These are phyloP conservation scores for Lypha dubia DNA, from an alignment of 2,888 invertebrate genomes.

Conservation along the genomic window DNA sequence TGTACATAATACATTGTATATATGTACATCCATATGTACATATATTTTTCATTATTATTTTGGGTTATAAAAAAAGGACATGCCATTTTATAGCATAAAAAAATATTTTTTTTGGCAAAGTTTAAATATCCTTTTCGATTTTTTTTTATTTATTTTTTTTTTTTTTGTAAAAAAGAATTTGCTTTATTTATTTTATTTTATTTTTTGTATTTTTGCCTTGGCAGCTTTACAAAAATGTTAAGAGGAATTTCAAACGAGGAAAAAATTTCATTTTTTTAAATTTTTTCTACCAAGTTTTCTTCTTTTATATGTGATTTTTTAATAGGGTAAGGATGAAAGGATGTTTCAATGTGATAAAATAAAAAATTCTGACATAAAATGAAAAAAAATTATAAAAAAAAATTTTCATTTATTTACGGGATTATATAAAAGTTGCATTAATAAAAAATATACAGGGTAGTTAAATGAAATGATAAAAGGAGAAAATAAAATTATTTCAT, in stretches of 20 bases:
- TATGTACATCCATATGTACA: background rate
- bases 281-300: conserved; percentile 48
- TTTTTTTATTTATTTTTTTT: conserved; percentile 21
- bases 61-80: conserved; percentile 66
- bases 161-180: conserved; percentile 54
- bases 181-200: conserved; percentile 20
- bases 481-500: background rate
- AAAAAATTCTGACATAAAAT: conserved; percentile 67
- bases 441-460: conserved; percentile 57
- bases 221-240: conserved; percentile 71
- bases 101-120: conserved; percentile 64
- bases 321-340: conserved; percentile 66
- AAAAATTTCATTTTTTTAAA: conserved; percentile 66
- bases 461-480: conserved; percentile 3
- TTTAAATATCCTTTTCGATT: conserved; percentile 60
- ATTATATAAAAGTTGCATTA: conserved; percentile 66
- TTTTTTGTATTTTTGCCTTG: conserved; percentile 62
- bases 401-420: conserved; percentile 65
- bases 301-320: conserved; percentile 30
- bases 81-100: conserved; percentile 66
- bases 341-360: conserved; percentile 68
- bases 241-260: conserved; percentile 68
- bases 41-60: conserved; percentile 41
- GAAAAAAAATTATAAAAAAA: conserved; percentile 65
- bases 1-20: conserved; percentile 36